These are phyloP conservation scores for Tridacna gigas DNA, from an alignment of 2,888 invertebrate species.

Conservation along the genomic window DNA sequence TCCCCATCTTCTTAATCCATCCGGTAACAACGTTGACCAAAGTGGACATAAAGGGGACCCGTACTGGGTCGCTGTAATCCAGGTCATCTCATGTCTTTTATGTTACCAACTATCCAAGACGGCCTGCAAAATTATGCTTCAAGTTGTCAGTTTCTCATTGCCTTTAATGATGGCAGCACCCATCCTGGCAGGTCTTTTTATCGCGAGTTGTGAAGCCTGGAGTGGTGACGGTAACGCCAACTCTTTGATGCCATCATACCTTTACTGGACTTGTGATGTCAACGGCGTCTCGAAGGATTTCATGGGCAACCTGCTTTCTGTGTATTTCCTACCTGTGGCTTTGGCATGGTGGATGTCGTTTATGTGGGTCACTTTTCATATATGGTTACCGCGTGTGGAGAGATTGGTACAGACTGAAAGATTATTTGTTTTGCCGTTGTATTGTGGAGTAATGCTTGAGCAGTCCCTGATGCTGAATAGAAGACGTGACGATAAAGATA, in stretches of 20 bases:
- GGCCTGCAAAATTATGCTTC: constrained; percentile 98
- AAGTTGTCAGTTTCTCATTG: constrained; percentile 98
- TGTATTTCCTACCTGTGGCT: constrained; percentile 74
- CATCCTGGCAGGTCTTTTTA: constrained; percentile 93
- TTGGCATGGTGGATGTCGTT: constrained; percentile 80
- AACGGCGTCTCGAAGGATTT: constrained; percentile 86
- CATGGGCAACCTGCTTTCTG: constrained; percentile 65
- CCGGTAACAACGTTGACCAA: constrained; percentile 65
- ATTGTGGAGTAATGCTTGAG: constrained; percentile 95
- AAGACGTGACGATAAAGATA: constrained; percentile 92
- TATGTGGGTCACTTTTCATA: constrained; percentile 78
- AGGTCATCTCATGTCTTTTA: constrained; percentile 93
- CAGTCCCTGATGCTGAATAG: constrained; percentile 97
- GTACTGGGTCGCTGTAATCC: constrained; percentile 86
- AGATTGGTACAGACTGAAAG: constrained; percentile 79
- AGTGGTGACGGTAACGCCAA: constrained; percentile 88
- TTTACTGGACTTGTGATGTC: constrained; percentile 96
- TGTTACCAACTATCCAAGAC: constrained; percentile 98
- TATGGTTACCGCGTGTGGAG: constrained; percentile 80
- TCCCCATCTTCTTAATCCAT: constrained; percentile 68
- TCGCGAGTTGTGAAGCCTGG: constrained; percentile 94
- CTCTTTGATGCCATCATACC: constrained; percentile 86
- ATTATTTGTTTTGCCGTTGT: constrained; percentile 97
- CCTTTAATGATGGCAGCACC: constrained; percentile 97
- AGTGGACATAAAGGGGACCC: constrained; percentile 63